These are phyloP conservation scores for Pyrgilauda ruficollis DNA, from an alignment of 2,113 vertebrate species.

Conservation along the genomic window DNA sequence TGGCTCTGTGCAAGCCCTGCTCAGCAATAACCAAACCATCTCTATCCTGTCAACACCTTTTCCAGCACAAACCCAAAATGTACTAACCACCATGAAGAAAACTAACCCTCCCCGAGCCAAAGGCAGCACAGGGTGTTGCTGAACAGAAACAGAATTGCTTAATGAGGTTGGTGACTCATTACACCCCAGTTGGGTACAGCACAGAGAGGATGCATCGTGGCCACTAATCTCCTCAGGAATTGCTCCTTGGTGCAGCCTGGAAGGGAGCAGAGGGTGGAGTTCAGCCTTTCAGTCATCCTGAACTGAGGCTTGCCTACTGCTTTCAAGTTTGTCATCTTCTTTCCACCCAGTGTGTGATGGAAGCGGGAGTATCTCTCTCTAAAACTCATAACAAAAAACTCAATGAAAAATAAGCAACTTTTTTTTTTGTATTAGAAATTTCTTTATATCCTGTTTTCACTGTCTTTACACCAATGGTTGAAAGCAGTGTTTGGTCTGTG, in stretches of 20 bases:
- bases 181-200: background rate
- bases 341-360: background rate
- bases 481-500: constrained; percentile 76
- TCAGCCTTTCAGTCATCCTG: constrained; percentile 11
- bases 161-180: constrained; percentile 22
- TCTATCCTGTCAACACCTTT: background rate
- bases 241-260: background rate
- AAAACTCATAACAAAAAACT: background rate
- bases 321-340: background rate
- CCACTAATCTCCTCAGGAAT: background rate
- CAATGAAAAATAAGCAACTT: constrained; percentile 12
- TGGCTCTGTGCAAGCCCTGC: background rate
- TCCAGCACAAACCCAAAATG: background rate
- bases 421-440: constrained; percentile 49
- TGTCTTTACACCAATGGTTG: constrained; percentile 78
- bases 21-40: background rate
- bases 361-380: background rate
- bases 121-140: background rate
- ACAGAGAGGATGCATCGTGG: background rate
- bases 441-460: constrained; percentile 70
- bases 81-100: background rate
- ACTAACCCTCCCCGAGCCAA: background rate
- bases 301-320: constrained; percentile 44
- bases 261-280: constrained; percentile 61
- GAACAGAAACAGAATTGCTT: constrained; percentile 27